Percentiles rank a stretch among this genome's conserved stretches.
Conservation (phyloP, 1,140 invertebrate species). For the Ladona fulva region DNA sequence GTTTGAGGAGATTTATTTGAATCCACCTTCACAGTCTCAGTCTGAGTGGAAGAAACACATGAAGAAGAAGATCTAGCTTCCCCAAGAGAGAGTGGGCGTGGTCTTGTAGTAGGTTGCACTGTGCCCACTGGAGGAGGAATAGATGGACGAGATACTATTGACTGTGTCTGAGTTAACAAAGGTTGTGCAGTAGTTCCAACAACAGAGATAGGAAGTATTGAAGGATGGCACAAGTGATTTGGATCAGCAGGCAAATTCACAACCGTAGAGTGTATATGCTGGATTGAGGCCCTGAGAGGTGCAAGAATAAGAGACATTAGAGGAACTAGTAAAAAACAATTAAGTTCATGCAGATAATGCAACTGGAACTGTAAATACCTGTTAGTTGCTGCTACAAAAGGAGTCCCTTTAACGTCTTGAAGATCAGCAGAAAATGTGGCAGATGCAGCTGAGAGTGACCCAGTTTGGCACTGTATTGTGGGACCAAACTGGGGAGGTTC, state of each 20-base stretch:
- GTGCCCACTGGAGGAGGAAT: conserved; percentile 42
- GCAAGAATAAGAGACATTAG: too few species aligned
- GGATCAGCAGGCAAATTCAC: not conserved
- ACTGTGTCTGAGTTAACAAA: not conserved
- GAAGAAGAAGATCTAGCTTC: conserved; percentile 29
- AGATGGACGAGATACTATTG: not conserved
- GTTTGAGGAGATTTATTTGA: not conserved
- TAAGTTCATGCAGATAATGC: too few species aligned
- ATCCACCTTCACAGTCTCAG: not conserved
- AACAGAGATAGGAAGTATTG: not conserved
- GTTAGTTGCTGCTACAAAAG: not conserved
- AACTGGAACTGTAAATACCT: not conserved
- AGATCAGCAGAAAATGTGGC: not conserved
- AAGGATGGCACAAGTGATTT: not conserved
- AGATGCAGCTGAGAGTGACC: not conserved
- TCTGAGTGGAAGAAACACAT: not conserved
- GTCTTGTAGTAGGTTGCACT: conserved; percentile 44
- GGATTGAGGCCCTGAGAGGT: not conserved
- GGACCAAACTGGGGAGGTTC: conserved; percentile 38
- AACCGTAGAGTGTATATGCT: not conserved
- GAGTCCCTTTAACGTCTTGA: not conserved
- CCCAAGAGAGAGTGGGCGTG: conserved; percentile 23
- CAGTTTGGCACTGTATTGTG: not conserved
- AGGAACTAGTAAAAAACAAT: too few species aligned
- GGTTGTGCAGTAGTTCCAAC: not conserved